Evolutionary conservation across 2,113 vertebrate genomes (phyloP).

Genomic region (Apodemus speciosus): DNA sequence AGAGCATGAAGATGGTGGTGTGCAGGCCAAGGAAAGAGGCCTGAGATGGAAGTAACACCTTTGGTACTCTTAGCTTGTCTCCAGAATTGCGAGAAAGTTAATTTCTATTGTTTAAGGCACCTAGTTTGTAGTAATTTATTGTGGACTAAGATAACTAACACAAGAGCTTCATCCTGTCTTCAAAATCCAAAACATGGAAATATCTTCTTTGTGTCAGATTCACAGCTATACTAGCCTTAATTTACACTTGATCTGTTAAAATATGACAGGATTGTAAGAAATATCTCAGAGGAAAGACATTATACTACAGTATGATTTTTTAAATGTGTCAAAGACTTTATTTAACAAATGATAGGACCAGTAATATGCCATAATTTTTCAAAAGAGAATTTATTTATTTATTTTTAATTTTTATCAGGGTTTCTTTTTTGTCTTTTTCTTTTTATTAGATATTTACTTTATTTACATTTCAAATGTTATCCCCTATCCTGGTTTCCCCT

Average conservation of each 20-base stretch:
- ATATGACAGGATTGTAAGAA: background rate
- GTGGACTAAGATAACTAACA: background rate
- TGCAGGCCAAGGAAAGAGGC: background rate
- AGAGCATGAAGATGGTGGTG: background rate
- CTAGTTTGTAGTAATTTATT: background rate
- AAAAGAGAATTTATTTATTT: no score
- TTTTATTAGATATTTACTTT: no score
- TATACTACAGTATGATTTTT: background rate
- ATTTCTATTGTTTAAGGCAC: background rate
- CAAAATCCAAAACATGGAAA: constrained; percentile 4
- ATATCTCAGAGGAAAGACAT: background rate
- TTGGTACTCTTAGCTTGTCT: background rate
- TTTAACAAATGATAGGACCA: no score
- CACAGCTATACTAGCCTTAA: constrained; percentile 13
- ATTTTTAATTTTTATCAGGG: no score
- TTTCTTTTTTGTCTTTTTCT: no score
- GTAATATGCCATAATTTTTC: no score
- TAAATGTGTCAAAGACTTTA: background rate
- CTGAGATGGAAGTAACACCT: background rate
- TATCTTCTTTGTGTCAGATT: background rate
- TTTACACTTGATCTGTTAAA: background rate
- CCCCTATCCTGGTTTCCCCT: no score
- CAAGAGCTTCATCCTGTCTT: constrained; percentile 4
- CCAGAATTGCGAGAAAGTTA: background rate
- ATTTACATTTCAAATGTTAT: no score